Conservation (phyloP, 2,113 vertebrate species). For the Alaudala cheleensis region DNA sequence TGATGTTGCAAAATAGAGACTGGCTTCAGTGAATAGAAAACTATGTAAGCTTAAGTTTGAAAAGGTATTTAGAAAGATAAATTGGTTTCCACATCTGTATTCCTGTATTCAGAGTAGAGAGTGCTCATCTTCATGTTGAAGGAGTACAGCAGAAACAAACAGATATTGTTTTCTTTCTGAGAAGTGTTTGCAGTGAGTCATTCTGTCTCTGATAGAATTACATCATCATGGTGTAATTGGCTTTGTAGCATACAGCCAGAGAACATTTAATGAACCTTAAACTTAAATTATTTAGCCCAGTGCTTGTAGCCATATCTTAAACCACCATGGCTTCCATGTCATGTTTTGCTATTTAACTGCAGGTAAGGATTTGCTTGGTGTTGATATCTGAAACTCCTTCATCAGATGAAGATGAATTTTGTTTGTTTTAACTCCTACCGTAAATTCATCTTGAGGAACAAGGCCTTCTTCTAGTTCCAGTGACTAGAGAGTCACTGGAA, state of each 20-base stretch:
- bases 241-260: background rate
- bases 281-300: background rate
- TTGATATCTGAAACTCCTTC: background rate
- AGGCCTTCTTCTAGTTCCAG: background rate
- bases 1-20: background rate
- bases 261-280: background rate
- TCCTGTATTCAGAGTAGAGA: background rate
- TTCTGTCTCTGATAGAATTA: background rate
- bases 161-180: background rate
- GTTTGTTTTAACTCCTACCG: background rate
- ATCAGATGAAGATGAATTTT: background rate
- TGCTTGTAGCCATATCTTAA: background rate
- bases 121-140: background rate
- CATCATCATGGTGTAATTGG: background rate
- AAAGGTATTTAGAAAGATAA: background rate
- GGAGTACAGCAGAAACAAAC: background rate
- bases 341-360: background rate
- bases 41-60: background rate
- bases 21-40: background rate
- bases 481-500: too few relatives aligned
- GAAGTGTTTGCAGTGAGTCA: background rate
- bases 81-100: accelerated
- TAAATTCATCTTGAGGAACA: background rate
- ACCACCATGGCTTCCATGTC: background rate
- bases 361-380: background rate